A percentile compares a stretch with the other conserved stretches of the same genome.
These are phyloP conservation scores for Drosophila ficusphila DNA, from an alignment of 1,140 invertebrate genomes.

Conservation along the genomic window DNA sequence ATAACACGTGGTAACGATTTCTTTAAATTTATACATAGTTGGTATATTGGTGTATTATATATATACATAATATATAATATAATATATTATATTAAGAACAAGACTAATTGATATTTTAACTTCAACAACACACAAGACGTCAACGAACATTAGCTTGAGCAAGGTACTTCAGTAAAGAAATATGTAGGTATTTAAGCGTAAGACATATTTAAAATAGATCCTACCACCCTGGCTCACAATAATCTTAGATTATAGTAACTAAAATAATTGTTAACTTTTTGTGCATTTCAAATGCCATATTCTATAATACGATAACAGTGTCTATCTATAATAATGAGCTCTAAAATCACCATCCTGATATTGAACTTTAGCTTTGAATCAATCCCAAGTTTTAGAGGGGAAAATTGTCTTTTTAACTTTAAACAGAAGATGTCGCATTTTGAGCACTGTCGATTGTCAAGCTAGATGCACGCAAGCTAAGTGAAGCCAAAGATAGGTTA, in stretches of 20 bases:
- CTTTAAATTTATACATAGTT: background rate
- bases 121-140: conserved; percentile 10
- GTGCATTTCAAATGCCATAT: conserved; percentile 28
- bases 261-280: conserved; percentile 31
- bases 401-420: background rate
- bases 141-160: background rate
- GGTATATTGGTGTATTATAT: background rate
- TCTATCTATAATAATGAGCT: conserved; percentile 12
- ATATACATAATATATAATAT: too few relatives aligned
- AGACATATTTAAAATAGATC: conserved; percentile 1
- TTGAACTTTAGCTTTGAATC: background rate
- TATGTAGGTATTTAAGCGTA: conserved; percentile 4
- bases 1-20: conserved; percentile 2
- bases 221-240: background rate
- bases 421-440: conserved; percentile 82
- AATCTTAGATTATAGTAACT: conserved; percentile 10
- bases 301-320: background rate
- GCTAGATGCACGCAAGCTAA: conserved; percentile 78
- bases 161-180: conserved; percentile 8
- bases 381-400: background rate
- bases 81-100: background rate
- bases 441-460: conserved; percentile 74
- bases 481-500: conserved; percentile 76
- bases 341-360: conserved; percentile 11
- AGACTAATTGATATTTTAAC: conserved; percentile 8